A percentile compares a stretch with the other conserved stretches of the same genome.
phyloP scores from a whole-genome alignment of 2,113 vertebrate genomes.

The Pitta sordida region DNA sequence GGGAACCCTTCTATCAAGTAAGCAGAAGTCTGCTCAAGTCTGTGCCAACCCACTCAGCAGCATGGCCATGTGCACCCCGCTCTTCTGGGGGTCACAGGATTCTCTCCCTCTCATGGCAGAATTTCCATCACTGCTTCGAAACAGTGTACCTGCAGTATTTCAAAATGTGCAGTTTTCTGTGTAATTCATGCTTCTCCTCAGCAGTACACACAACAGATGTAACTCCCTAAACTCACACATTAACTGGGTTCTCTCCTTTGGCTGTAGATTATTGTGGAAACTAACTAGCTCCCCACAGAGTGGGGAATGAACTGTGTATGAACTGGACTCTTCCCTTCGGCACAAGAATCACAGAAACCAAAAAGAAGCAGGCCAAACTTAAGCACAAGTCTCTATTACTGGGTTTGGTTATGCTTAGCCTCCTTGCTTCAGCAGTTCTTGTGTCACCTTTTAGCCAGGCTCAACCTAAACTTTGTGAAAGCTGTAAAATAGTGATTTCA shows the following conservation, averaged over 20 bases:
- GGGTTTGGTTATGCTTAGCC: not conserved
- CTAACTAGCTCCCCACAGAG: not conserved
- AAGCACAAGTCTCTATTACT: not conserved
- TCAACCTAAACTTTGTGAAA: not conserved
- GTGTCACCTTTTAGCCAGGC: not conserved
- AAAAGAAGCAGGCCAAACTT: not conserved
- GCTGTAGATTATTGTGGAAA: not conserved
- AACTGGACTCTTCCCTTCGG: not conserved
- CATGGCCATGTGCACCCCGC: not conserved
- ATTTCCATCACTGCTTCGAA: not conserved
- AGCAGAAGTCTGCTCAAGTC: not conserved
- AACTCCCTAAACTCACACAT: not conserved
- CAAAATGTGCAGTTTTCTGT: not conserved
- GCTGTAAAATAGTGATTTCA: not conserved
- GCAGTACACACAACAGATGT: not conserved
- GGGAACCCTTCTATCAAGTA: not conserved
- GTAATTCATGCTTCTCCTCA: not conserved
- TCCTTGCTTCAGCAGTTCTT: not conserved
- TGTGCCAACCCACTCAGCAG: not conserved
- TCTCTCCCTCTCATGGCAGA: not conserved
- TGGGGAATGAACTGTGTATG: too few relatives aligned
- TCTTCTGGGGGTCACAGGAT: not conserved
- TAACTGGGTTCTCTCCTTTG: not conserved
- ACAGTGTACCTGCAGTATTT: not conserved
- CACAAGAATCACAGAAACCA: not conserved